These are phyloP conservation scores for Paelopatides confundens DNA, from an alignment of 53 echinoderm and acorn worm species.

Conservation along the genomic window DNA sequence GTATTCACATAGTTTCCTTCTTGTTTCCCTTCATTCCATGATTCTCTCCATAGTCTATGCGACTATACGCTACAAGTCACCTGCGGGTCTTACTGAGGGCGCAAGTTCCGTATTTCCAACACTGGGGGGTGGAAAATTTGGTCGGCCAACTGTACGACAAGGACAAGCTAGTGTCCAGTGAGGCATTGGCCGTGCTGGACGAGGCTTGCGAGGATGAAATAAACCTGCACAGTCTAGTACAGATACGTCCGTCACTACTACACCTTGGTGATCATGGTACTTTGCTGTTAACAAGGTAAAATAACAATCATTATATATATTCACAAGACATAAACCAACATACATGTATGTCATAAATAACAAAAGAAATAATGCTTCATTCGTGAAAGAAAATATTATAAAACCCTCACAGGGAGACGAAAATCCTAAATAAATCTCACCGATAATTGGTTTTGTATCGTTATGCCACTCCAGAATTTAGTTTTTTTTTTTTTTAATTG, in stretches of 20 bases:
- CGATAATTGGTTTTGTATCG: not conserved
- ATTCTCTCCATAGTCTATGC: conserved; percentile 67
- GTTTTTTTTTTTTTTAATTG: no score
- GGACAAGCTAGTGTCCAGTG: conserved; percentile 65
- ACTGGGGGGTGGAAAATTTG: conserved; percentile 92
- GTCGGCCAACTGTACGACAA: conserved; percentile 91
- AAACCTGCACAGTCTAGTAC: conserved; percentile 91
- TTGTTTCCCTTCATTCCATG: not conserved
- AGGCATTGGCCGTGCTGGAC: conserved; percentile 87
- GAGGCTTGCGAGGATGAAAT: conserved; percentile 97
- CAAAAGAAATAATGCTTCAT: no score
- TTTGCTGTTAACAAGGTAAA: conserved; percentile 87
- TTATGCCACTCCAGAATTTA: no score
- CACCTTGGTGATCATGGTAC: conserved; percentile 97
- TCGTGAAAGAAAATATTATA: no score
- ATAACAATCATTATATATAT: no score
- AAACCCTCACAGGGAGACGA: no score
- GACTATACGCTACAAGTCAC: conserved; percentile 89
- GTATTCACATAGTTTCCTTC: no score
- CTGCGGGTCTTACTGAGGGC: conserved; percentile 84
- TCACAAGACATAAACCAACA: no score
- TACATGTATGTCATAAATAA: no score
- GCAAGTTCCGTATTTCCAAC: conserved; percentile 90
- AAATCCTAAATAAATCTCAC: no score
- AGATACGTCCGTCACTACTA: conserved; percentile 90